A percentile compares a stretch with the other conserved stretches of the same genome.
Conservation (phyloP, 1,140 invertebrate genomes). For the Aphelinus certus region DNA sequence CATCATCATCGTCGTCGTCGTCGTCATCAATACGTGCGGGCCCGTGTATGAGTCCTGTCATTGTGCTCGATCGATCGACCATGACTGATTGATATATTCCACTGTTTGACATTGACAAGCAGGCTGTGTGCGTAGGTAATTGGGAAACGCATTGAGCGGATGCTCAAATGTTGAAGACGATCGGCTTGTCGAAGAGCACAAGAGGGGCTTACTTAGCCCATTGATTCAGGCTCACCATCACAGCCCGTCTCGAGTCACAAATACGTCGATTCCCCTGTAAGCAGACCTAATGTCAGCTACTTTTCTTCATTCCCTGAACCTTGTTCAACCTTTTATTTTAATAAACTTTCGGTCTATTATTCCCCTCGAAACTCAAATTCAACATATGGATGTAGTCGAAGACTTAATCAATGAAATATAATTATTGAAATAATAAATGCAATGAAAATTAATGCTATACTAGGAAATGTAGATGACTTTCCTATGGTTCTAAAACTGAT, state of each 20-base stretch:
- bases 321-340: too few relatives aligned
- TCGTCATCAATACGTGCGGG: not conserved
- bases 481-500: too few relatives aligned
- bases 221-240: slow-evolving; percentile 55
- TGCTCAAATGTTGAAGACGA: slow-evolving; percentile 53
- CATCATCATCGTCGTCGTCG: too few relatives aligned
- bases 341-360: too few relatives aligned
- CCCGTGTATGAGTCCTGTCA: slow-evolving; percentile 28
- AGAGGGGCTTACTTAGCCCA: slow-evolving; percentile 45
- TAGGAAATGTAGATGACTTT: too few relatives aligned
- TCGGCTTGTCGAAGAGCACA: slow-evolving; percentile 45
- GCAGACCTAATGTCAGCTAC: slow-evolving; percentile 59
- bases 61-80: slow-evolving; percentile 45
- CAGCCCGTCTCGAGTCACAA: slow-evolving; percentile 63
- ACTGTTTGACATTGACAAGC: slow-evolving; percentile 49
- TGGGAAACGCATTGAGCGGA: too few relatives aligned
- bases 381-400: too few relatives aligned
- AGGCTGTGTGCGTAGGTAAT: slow-evolving; percentile 35
- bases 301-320: not conserved
- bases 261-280: slow-evolving; percentile 65
- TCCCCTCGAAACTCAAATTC: too few relatives aligned
- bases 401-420: too few relatives aligned
- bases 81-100: slow-evolving; percentile 26
- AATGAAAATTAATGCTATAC: too few relatives aligned
- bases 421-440: too few relatives aligned